phyloP scores from a whole-genome alignment of 2,888 invertebrate species.

The Callosobruchus maculatus region DNA sequence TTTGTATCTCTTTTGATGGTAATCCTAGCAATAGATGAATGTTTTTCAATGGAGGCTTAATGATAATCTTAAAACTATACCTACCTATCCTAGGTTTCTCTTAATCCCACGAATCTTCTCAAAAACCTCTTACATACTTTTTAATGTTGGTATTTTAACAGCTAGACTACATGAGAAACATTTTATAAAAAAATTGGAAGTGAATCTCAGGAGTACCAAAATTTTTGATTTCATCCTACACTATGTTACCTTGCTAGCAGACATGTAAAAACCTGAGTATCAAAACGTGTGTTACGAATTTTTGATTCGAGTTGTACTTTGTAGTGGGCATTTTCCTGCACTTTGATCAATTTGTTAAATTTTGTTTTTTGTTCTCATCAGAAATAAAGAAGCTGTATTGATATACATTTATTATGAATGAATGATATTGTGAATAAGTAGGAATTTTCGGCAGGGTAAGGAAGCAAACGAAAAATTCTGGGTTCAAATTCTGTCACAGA shows the following conservation, averaged over 20 bases:
- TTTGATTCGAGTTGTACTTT: not conserved
- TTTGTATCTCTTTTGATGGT: not conserved
- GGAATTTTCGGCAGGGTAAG: too few relatives aligned
- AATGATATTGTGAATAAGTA: too few relatives aligned
- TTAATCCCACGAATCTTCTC: not conserved
- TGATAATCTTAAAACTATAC: not conserved
- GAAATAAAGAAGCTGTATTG: not conserved
- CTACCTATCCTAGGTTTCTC: not conserved
- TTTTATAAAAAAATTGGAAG: not conserved
- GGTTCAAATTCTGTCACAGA: too few relatives aligned
- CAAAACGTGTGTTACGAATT: not conserved
- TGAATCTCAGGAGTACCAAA: not conserved
- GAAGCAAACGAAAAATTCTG: too few relatives aligned
- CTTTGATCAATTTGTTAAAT: not conserved
- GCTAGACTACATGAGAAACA: not conserved
- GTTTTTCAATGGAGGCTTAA: not conserved
- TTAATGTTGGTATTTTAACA: not conserved
- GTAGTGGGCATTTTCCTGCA: not conserved
- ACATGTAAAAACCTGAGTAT: not conserved
- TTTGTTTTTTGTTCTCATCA: not conserved
- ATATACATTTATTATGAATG: too few relatives aligned
- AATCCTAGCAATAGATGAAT: not conserved
- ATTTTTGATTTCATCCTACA: not conserved
- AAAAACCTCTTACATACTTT: not conserved
- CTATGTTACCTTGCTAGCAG: not conserved